Conservation (phyloP, 92 coral and sea anemone genomes). For the Parazoanthus swiftii region DNA sequence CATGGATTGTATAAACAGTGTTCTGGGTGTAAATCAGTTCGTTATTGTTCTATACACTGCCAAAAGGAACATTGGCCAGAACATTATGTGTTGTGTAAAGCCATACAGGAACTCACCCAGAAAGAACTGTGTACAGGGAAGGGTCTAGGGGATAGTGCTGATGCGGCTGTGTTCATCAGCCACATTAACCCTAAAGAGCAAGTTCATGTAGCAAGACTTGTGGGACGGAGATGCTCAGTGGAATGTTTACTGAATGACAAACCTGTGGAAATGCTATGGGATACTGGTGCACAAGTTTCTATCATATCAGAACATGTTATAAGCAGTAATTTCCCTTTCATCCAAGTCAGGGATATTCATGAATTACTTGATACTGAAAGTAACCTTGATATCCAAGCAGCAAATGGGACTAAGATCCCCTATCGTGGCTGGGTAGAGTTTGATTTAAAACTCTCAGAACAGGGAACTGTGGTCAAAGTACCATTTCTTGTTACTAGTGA, state of each 20-base stretch:
- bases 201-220: conserved; percentile 47
- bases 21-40: too few species aligned
- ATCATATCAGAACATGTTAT: conserved; percentile 35
- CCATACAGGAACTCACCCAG: too few species aligned
- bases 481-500: conserved; percentile 36
- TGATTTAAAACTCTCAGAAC: conserved; percentile 20
- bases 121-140: conserved; percentile 32
- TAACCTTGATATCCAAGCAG: conserved; percentile 33
- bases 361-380: conserved; percentile 15
- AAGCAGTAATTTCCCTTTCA: conserved; percentile 8
- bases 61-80: too few species aligned
- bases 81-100: too few species aligned
- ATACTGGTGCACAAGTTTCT: conserved; percentile 55
- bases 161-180: conserved; percentile 47
- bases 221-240: conserved; percentile 56
- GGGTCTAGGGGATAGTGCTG: conserved; percentile 49
- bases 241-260: conserved; percentile 46
- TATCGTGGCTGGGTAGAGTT: conserved; percentile 53
- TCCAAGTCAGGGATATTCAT: not conserved
- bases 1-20: too few species aligned
- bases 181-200: conserved; percentile 57
- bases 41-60: too few species aligned
- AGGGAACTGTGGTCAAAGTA: conserved; percentile 38
- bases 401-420: conserved; percentile 43
- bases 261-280: conserved; percentile 27